Conservation (phyloP, 2,797 vertebrate genomes). For the Manis crassicaudata region DNA sequence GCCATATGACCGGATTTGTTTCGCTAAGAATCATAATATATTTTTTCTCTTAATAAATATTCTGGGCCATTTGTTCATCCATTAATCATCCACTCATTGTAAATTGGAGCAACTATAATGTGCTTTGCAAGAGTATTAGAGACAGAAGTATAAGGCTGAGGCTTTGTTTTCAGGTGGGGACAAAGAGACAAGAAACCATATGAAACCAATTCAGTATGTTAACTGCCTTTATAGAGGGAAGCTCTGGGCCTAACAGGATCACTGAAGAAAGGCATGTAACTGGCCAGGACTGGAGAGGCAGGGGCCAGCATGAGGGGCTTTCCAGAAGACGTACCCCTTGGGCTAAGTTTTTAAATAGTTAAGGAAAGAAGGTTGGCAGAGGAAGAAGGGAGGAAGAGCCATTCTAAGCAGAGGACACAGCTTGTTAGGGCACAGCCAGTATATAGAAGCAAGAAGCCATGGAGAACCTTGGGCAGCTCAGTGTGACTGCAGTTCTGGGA, state of each 20-base stretch:
- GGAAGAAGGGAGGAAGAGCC: background rate
- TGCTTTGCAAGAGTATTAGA: background rate
- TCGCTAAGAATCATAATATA: conserved; percentile 24
- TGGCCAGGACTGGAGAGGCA: background rate
- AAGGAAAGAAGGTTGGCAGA: background rate
- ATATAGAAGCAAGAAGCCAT: background rate
- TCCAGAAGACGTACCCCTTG: background rate
- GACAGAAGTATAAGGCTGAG: background rate
- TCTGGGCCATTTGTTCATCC: background rate
- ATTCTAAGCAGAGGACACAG: background rate
- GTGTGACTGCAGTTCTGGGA: background rate
- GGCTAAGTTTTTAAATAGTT: background rate
- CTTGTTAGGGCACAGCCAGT: background rate
- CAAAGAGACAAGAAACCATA: conserved; percentile 1
- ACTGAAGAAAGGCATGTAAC: background rate
- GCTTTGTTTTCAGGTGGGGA: background rate
- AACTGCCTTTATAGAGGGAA: background rate
- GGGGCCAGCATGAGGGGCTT: background rate
- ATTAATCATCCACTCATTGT: background rate
- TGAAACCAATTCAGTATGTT: background rate
- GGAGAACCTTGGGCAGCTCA: background rate
- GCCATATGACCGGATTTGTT: background rate
- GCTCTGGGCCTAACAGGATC: background rate
- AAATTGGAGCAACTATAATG: background rate
- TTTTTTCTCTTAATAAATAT: conserved; percentile 52